Base-by-base conservation (phyloP, 2,888 invertebrate genomes). In the Macrophya annulata region DNA sequence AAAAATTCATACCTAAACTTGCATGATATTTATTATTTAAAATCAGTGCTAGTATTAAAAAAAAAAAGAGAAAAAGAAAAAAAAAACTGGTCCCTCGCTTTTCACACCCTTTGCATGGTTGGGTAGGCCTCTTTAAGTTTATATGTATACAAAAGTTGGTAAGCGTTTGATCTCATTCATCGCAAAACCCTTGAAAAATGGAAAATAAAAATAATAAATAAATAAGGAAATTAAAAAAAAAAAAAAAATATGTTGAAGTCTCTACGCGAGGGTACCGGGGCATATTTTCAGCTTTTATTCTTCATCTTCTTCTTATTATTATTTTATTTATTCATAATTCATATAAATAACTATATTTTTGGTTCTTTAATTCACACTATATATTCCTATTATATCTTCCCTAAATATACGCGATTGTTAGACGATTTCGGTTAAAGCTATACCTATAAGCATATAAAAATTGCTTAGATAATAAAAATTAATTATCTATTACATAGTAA, bases 121-220 rank as follows among this genome's bases (percentile, higher is more conserved):
- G 12, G 62, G 25, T 0, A 62, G 62, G 21, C 25, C 62, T 4
- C 62, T 25, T 62, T 21, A 62, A 62, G 62, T 62, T 25, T 12
- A 12, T 25, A 62, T 21, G n/a, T 25, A 25, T 62, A 62, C 62
- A 25, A 62, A 62, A 62, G 12, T 10, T 55, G 25, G 62, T 62
- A 62, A 62, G 25, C 62, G 62, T 62, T 62, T 62, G 62, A 62
- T 62, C 62, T 62, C 62, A 62, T 62, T 62, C 25, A 21, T 21
- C 10, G 62, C 9, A 25, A 25, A 62, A 62, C 1, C 62, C 25
- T 62, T 25, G 4, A 62, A 21, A 10, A 25, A 62, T 62, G n/a
- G n/a, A 9, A 9, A n/a, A 62, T 21, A 62, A 3, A 25, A 25
- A 62, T 25, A 12, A 21, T 12, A 21, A 25, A 62, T 31, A 62